phyloP scores from a whole-genome alignment of 2,888 invertebrate species.

The Ichneumoninae sp. region DNA sequence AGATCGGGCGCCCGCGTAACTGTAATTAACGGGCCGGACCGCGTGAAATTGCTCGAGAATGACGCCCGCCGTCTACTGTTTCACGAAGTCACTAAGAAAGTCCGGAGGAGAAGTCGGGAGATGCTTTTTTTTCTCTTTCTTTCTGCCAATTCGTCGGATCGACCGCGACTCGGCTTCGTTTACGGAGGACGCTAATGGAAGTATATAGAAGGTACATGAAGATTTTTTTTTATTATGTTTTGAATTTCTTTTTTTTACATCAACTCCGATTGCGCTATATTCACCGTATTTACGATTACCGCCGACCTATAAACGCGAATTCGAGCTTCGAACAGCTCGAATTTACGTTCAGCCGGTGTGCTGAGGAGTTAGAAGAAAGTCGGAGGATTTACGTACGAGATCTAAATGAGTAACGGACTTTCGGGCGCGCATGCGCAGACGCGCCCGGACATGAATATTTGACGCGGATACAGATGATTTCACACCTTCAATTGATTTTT shows the following conservation, averaged over 20 bases:
- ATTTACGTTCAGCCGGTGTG: no score
- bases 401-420: conserved; percentile 1
- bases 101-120: conserved; percentile 3
- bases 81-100: conserved; percentile 45
- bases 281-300: no score
- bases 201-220: not conserved
- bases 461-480: conserved; percentile 66
- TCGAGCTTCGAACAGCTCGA: no score
- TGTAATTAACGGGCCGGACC: conserved; percentile 71
- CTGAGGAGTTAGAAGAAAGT: not conserved
- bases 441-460: conserved; percentile 69
- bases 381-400: not conserved
- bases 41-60: conserved; percentile 72
- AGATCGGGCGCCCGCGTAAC: conserved; percentile 19
- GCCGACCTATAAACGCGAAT: no score
- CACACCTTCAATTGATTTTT: conserved; percentile 21
- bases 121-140: not conserved
- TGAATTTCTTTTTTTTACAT: not conserved
- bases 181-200: not conserved
- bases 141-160: not conserved
- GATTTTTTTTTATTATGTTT: not conserved
- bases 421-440: not conserved
- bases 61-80: conserved; percentile 63
- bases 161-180: conserved; percentile 10
- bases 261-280: no score